phyloP scores from a whole-genome alignment of 2,113 vertebrate species.

The Elachura formosa region DNA sequence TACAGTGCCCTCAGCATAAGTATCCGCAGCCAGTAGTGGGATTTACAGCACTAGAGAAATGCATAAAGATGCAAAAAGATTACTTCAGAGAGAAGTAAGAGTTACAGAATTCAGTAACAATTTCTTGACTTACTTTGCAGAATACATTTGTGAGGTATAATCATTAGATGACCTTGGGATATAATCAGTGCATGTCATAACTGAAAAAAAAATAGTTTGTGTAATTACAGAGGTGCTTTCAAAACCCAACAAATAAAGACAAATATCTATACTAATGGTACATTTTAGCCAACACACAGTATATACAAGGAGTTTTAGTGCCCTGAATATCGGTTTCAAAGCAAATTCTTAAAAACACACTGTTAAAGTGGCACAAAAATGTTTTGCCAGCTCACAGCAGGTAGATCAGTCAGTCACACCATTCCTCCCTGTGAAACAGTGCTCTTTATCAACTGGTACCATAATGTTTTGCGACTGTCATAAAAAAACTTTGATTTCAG shows the following conservation, averaged over 20 bases:
- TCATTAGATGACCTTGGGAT: slow-evolving; percentile 79
- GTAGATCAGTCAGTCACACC: not conserved
- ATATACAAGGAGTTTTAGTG: not conserved
- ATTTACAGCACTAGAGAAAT: not conserved
- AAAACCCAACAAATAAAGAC: slow-evolving; percentile 22
- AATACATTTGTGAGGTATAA: slow-evolving; percentile 83
- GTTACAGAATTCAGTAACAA: slow-evolving; percentile 4
- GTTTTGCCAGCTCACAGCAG: not conserved
- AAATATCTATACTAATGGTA: not conserved
- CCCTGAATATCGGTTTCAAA: not conserved
- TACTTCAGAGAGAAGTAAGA: not conserved
- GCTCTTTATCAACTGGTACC: not conserved
- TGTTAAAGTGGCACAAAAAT: not conserved
- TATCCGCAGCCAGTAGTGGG: not conserved
- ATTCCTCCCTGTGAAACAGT: not conserved
- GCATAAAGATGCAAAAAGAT: not conserved
- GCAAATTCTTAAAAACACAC: not conserved
- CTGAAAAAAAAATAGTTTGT: slow-evolving; percentile 65
- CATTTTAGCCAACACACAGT: not conserved
- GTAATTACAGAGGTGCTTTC: not conserved
- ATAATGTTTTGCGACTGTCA: not conserved
- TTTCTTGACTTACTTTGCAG: slow-evolving; percentile 78
- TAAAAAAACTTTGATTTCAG: not conserved
- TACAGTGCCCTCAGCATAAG: not conserved
- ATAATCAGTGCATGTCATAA: slow-evolving; percentile 81